Base-by-base conservation (phyloP, 2,888 invertebrate genomes). In the Latrodectus elegans region DNA sequence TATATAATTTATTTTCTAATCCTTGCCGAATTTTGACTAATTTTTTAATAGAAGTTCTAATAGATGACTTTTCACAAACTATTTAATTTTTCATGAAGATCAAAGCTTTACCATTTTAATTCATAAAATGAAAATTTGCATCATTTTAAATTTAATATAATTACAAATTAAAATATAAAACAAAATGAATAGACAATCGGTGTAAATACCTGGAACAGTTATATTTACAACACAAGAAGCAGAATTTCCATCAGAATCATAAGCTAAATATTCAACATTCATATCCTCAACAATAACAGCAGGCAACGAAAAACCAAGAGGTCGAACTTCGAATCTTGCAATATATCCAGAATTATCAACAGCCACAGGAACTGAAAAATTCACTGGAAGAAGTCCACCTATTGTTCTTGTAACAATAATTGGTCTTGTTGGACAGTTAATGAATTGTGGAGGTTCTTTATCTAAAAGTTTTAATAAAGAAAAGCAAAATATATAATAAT, bases 151-250 rank as follows among this genome's bases (percentile, higher is more conserved):
- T 22, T 22, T 22, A 22, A 22, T 22, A 22, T 1, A 22, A 22
- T 22, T 22, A 1, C 0, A 22, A 38, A 38, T 38, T 38, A 38
- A 0, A 38, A 38, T 38, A 1, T 38, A 38, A 38, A 38, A 38
- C 38, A 38, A 38, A 38, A 38, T 38, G 38, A 38, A 38, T 38
- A 4, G 38, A 15, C 0, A 68, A 60, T 49, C 73, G 14, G 10
- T 17, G 38, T n/a, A 12, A 91, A 90, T 91, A 94, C 94, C 94
- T 53, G 97, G 97, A 12, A 97, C 97, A 0, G 97, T 97, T 53
- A 99, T 97, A 91, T 97, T 97, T 53, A 99, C 97, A 93, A 97
- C 96, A 92, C 99, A 99, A 91, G 97, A 97, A 15, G 98, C 99
- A 15, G 97, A 97, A 91, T 99, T 99, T 90, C 98, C 98, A 91